These are phyloP conservation scores for Synergus gifuensis DNA, from an alignment of 2,888 invertebrate genomes.

Conservation along the genomic window DNA sequence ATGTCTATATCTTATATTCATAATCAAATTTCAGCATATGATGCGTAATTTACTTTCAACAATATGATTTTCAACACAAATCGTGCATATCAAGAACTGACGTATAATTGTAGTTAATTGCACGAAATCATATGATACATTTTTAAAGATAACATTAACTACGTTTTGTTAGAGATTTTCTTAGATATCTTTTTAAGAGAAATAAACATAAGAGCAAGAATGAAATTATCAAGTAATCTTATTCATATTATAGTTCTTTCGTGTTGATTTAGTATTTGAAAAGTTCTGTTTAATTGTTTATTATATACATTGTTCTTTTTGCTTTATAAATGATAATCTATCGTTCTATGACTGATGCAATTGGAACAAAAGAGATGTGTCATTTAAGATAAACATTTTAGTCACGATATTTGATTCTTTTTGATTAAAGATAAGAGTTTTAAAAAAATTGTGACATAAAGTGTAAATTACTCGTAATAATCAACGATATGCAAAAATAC, in stretches of 20 bases:
- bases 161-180: too few relatives aligned
- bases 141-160: too few relatives aligned
- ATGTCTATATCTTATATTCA: neutral
- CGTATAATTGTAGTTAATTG: too few relatives aligned
- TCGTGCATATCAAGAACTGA: too few relatives aligned
- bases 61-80: neutral
- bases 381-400: neutral
- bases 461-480: neutral
- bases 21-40: neutral
- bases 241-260: too few relatives aligned
- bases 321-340: constrained; percentile 16
- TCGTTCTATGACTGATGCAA: constrained; percentile 13
- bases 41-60: neutral
- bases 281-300: neutral
- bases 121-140: too few relatives aligned
- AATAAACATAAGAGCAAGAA: too few relatives aligned
- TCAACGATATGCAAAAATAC: neutral
- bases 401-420: constrained; percentile 10
- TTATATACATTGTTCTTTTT: neutral
- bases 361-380: neutral
- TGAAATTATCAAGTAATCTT: too few relatives aligned
- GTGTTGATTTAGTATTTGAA: neutral
- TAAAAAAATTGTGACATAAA: constrained; percentile 2
- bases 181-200: too few relatives aligned
- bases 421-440: neutral